Percentiles rank a stretch among this genome's conserved stretches.
phyloP scores from a whole-genome alignment of 2,113 vertebrate species.

The Sorex fumeus region DNA sequence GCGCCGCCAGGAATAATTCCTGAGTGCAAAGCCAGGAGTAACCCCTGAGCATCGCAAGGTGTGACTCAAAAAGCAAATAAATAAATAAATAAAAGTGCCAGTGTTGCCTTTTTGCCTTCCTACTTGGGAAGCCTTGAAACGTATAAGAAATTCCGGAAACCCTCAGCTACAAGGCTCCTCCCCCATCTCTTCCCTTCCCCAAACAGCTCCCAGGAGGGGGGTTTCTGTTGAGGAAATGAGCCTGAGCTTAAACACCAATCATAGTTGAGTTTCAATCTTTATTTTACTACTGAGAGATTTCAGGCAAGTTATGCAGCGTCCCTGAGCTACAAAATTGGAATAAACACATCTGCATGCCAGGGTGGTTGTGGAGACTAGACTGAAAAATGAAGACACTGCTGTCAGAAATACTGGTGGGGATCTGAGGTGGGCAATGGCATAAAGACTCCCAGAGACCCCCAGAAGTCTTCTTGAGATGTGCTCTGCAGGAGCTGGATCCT shows the following conservation, averaged over 20 bases:
- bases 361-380: constrained; percentile 9
- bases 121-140: not conserved
- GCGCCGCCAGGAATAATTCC: too few relatives aligned
- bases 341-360: constrained; percentile 2
- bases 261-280: constrained; percentile 36
- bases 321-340: constrained; percentile 41
- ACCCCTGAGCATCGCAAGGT: too few relatives aligned
- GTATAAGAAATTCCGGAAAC: fast-evolving
- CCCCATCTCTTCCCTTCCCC: not conserved
- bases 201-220: not conserved
- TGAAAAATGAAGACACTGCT: constrained; percentile 9
- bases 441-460: not conserved
- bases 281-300: constrained; percentile 34
- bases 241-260: not conserved
- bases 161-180: not conserved
- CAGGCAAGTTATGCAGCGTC: not conserved
- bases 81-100: too few relatives aligned
- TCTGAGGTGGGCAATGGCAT: not conserved
- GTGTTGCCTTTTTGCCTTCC: not conserved
- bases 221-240: not conserved
- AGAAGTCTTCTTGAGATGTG: too few relatives aligned
- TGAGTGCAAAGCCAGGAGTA: too few relatives aligned
- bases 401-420: not conserved
- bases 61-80: too few relatives aligned
- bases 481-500: not conserved